Base-by-base conservation (phyloP, 2,888 invertebrate species). In the Metellina segmentata region DNA sequence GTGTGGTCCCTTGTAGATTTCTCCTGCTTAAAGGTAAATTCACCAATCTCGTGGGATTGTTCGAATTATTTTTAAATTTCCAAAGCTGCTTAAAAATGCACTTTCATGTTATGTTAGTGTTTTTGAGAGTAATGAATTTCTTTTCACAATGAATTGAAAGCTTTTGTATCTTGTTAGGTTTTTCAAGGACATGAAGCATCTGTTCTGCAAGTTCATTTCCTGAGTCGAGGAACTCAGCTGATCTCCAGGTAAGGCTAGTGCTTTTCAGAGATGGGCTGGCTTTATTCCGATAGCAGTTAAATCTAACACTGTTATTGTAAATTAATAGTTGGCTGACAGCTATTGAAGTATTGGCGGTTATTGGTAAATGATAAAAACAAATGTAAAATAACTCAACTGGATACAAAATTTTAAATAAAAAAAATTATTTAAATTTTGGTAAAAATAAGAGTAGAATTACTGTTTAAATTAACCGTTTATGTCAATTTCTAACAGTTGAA, bases 101-200 rank as follows among this genome's bases (percentile, higher is more conserved):
- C 61, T 16, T 61, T 61, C 0, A 61, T 61, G 11, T 7, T 61
- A 4, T 16, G 16, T 9, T 8, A 61, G 19, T 81, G 6, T 19
- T 16, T 61, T 61, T 61, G 61, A 16, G 61, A 16, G 61, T 16
- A 61, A 53, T 79, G 16, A 11, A 77, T 77, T 49, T 77, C 51
- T 51, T 49, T 16, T 16, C 2, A 48, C 11, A 77, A 49, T 48
- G 49, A 13, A 6, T 49, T 16, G 5, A 8, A 61, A 61, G 34
- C 34, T 34, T 61, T 16, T 11, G 9, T 61, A 81, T 61, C 72
- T 81, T 72, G 19, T 75, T 74, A 96, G 96, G 98, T 98, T 0
- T 96, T 98, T 94, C 97, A 98, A 95, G 98, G 98, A 0, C 98
- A 99, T 94, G 97, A 98, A 94, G 97, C 97, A 93, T 98, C 98